Base-by-base conservation (phyloP, 2,888 invertebrate genomes). In the Belgica antarctica region DNA sequence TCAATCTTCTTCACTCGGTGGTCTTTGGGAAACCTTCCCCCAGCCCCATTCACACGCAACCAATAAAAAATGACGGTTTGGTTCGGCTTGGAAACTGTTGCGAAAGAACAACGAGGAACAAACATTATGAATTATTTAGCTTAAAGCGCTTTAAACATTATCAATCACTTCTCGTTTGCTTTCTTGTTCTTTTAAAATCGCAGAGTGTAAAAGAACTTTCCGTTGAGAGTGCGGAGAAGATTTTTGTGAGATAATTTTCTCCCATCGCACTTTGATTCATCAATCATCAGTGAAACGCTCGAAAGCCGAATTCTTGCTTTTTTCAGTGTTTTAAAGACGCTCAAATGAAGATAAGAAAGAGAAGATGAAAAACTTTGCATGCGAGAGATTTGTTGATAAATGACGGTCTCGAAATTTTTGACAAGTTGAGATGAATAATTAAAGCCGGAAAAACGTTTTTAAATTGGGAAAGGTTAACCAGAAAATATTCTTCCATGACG, bases 41-140 rank as follows among this genome's bases (percentile, higher is more conserved):
- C n/a, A n/a, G n/a, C n/a, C n/a, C n/a, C n/a, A n/a, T n/a, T n/a
- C 27, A 68, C 22, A 15, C n/a, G n/a, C 36, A 25, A 22, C 41
- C 41, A 24, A 66, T 68, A 31, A 47, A 68, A 41, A 57, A 68
- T 27, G 57, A 27, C 28, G 52, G 31, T 68, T 68, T 68, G n/a
- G n/a, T n/a, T 36, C 31, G 17, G 17, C 17, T 25, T 28, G 52
- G 17, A 46, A 34, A 68, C 28, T 57, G 7, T 2, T 19, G 31
- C 31, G 25, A 41, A 66, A 47, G 22, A 19, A 8, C 15, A 17
- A 19, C 3, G 25, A 27, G 36, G 17, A 65, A 47, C 25, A 46
- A 57, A 68, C 68, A 68, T 68, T 68, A 68, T 68, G 68, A 68
- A 68, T 68, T 57, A 68, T 68, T 68, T 31, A 68, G 68, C 68